phyloP scores from a whole-genome alignment of 2,113 vertebrate species.

The Lates calcarifer region DNA sequence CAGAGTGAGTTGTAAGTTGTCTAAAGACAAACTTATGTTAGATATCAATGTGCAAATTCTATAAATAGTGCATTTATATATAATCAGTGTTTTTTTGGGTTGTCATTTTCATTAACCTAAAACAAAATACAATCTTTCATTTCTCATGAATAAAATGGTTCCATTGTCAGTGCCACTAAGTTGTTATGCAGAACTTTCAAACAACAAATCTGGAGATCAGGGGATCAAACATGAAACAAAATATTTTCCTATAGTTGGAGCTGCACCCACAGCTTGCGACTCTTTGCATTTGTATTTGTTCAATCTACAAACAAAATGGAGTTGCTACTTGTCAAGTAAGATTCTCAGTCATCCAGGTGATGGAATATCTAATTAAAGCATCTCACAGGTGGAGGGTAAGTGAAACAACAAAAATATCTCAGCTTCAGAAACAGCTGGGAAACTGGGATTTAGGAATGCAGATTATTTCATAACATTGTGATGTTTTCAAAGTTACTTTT shows the following conservation, averaged over 20 bases:
- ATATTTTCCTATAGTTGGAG: not conserved
- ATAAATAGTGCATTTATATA: not conserved
- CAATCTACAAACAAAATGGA: not conserved
- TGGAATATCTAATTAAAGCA: conserved; percentile 2
- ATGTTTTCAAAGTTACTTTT: not conserved
- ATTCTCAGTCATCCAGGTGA: not conserved
- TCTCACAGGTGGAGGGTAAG: conserved; percentile 5
- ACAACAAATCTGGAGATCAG: not conserved
- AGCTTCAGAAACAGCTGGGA: not conserved
- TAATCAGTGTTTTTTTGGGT: not conserved
- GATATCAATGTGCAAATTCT: not conserved
- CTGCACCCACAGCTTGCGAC: not conserved
- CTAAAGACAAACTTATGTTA: not conserved
- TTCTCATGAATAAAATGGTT: no score
- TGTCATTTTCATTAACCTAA: no score
- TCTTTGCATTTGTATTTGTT: not conserved
- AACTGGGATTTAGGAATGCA: not conserved
- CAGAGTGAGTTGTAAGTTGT: not conserved
- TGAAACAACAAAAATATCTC: not conserved
- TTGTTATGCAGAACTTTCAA: not conserved
- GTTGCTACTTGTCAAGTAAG: not conserved
- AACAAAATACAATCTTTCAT: no score
- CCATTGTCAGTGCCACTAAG: not conserved
- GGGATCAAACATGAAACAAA: not conserved
- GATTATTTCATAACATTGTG: not conserved